Conservation (phyloP, 2,113 vertebrate genomes). For the Aepyceros melampus region DNA sequence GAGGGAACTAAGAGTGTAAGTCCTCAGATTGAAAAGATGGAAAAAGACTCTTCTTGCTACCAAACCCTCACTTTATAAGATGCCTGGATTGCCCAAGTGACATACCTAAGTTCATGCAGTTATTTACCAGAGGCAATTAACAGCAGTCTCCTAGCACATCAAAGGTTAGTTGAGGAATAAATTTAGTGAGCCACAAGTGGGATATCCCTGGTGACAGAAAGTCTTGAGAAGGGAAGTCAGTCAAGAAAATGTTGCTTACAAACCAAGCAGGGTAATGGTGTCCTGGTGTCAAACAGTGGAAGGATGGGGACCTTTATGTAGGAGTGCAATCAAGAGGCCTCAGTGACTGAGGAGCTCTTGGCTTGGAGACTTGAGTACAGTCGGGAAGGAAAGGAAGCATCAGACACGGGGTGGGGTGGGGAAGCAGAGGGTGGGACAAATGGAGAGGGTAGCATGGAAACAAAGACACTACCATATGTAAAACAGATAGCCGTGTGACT, state of each 20-base stretch:
- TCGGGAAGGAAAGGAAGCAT: background rate
- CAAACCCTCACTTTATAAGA: background rate
- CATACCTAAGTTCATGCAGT: background rate
- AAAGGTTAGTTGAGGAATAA: slow-evolving; percentile 45
- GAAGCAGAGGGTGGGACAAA: background rate
- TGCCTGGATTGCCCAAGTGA: background rate
- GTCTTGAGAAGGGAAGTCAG: background rate
- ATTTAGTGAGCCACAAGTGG: background rate
- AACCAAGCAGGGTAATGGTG: accelerated
- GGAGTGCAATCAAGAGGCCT: background rate
- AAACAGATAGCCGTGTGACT: background rate
- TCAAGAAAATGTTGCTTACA: background rate
- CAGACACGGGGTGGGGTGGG: background rate
- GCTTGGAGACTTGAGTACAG: background rate
- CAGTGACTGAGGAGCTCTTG: too few relatives aligned
- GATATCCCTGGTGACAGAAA: background rate
- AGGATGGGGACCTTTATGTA: accelerated
- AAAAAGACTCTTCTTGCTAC: background rate
- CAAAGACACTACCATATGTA: background rate
- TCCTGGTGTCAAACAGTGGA: background rate
- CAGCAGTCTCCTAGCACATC: background rate
- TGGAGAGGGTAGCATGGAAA: background rate
- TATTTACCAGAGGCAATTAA: slow-evolving; percentile 39
- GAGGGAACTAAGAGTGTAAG: background rate
- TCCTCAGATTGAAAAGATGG: background rate